Evolutionary conservation across 2,888 invertebrate genomes (phyloP).

Genomic region (Andrena dorsata): DNA sequence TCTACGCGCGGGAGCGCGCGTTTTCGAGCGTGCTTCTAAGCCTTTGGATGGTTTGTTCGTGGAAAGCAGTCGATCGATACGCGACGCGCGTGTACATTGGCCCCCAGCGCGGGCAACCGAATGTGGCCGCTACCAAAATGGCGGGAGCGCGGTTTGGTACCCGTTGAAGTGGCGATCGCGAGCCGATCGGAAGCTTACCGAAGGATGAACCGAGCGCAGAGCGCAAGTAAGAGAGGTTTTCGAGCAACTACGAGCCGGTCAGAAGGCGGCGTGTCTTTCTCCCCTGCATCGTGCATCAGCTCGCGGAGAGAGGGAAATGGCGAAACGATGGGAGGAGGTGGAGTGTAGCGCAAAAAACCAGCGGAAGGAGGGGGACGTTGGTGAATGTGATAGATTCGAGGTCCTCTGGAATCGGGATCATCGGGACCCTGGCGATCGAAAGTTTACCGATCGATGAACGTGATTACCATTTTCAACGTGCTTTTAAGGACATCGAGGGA

Average conservation of each 20-base stretch:
- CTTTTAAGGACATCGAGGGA: neutral
- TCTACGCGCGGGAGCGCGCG: conserved; percentile 24
- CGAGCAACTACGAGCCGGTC: conserved; percentile 80
- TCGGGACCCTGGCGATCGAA: conserved; percentile 45
- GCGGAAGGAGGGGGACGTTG: conserved; percentile 45
- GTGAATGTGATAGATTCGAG: conserved; percentile 67
- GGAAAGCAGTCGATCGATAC: conserved; percentile 17
- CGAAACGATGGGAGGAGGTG: conserved; percentile 75
- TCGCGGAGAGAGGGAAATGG: conserved; percentile 77
- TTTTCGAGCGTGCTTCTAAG: conserved; percentile 25
- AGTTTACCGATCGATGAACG: neutral
- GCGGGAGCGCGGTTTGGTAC: conserved; percentile 14
- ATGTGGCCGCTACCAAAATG: conserved; percentile 25
- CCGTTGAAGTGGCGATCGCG: neutral
- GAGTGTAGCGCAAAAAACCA: conserved; percentile 61
- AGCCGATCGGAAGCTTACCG: conserved; percentile 42
- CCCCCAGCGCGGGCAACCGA: conserved; percentile 13
- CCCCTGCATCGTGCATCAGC: conserved; percentile 80
- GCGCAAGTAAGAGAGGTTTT: conserved; percentile 77
- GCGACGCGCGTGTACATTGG: neutral
- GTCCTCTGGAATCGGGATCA: conserved; percentile 68
- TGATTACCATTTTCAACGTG: neutral
- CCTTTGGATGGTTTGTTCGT: neutral
- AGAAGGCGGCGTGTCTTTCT: conserved; percentile 81
- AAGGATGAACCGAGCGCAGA: conserved; percentile 68